Conservation (phyloP, 2,888 invertebrate genomes). For the Chromoteleia sp. region DNA sequence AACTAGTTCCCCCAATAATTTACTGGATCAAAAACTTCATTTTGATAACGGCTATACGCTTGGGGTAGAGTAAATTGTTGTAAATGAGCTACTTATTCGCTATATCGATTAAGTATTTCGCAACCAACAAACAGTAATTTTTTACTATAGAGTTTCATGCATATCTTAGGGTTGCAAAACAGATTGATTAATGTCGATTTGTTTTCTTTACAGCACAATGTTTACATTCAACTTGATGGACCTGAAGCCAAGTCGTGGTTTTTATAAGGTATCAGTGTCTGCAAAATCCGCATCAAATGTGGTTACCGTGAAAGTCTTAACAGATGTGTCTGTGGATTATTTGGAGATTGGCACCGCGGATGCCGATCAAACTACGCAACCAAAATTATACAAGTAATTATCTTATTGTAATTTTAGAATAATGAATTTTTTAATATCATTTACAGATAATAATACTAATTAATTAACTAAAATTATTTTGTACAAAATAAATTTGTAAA, state of each 20-base stretch:
- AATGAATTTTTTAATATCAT: too few species aligned
- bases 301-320: constrained; percentile 89
- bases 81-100: constrained; percentile 62
- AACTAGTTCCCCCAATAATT: constrained; percentile 82
- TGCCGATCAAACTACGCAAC: constrained; percentile 94
- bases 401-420: constrained; percentile 66
- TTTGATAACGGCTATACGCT: constrained; percentile 82
- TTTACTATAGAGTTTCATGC: constrained; percentile 17
- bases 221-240: constrained; percentile 92
- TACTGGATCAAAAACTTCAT: constrained; percentile 76
- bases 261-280: constrained; percentile 92
- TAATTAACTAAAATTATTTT: too few species aligned
- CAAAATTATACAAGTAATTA: constrained; percentile 89
- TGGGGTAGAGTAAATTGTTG: constrained; percentile 81
- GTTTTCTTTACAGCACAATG: constrained; percentile 86
- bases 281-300: constrained; percentile 88
- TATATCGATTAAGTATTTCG: constrained; percentile 61
- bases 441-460: too few species aligned
- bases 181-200: background rate
- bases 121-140: constrained; percentile 57
- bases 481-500: too few species aligned
- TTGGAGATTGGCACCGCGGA: constrained; percentile 96
- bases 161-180: background rate
- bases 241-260: constrained; percentile 92
- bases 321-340: constrained; percentile 90